phyloP scores from a whole-genome alignment of 2,797 vertebrate species.

The Phataginus tetradactyla region DNA sequence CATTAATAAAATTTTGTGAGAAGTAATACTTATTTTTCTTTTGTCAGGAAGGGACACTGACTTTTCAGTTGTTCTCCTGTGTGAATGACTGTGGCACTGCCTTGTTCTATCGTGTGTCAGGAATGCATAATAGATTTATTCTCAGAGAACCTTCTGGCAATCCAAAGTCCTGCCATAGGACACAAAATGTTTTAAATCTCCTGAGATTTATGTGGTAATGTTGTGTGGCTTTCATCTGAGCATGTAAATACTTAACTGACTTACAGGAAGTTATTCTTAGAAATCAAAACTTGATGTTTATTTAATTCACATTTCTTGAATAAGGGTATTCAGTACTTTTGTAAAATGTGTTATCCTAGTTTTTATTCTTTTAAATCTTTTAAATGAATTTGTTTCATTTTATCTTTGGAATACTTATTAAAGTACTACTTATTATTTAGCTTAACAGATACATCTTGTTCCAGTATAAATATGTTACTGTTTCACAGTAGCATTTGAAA shows the following conservation, averaged over 20 bases:
- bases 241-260: background rate
- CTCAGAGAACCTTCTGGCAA: background rate
- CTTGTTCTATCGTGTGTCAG: background rate
- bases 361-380: conserved; percentile 7
- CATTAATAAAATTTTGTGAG: conserved; percentile 20
- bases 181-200: background rate
- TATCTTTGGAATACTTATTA: background rate
- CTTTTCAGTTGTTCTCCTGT: background rate
- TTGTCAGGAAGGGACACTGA: background rate
- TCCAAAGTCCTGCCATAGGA: background rate
- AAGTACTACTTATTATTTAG: conserved; percentile 5
- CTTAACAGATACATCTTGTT: background rate
- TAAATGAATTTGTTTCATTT: conserved; percentile 27
- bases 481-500: background rate
- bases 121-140: background rate
- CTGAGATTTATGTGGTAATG: background rate
- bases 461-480: background rate
- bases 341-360: background rate
- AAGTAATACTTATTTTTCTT: background rate
- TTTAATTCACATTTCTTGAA: conserved; percentile 9
- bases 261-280: conserved; percentile 18
- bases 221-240: background rate
- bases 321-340: background rate
- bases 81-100: background rate
- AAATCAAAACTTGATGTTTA: conserved; percentile 11